These are phyloP conservation scores for Ctenicera cuprea DNA, from an alignment of 2,888 invertebrate genomes.

Conservation along the genomic window DNA sequence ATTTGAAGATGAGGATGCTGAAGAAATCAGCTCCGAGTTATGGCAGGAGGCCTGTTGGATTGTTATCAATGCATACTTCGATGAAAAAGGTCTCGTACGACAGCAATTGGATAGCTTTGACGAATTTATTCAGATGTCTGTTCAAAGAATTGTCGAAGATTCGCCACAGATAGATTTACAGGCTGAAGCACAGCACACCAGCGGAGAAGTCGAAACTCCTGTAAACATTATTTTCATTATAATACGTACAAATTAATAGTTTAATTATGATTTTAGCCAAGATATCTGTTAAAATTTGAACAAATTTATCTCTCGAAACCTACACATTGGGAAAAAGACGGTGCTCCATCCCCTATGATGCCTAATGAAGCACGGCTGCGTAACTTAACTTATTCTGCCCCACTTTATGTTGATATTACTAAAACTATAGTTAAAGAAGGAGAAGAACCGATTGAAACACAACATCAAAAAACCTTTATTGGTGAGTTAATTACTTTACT, in stretches of 20 bases:
- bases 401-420: slow-evolving; percentile 98
- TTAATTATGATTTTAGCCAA: slow-evolving; percentile 74
- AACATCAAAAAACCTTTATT: slow-evolving; percentile 85
- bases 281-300: slow-evolving; percentile 96
- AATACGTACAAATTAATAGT: no score
- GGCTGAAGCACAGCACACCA: slow-evolving; percentile 97
- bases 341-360: slow-evolving; percentile 99
- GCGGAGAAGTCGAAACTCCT: slow-evolving; percentile 93
- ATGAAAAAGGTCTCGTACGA: slow-evolving; percentile 99
- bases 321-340: slow-evolving; percentile 99
- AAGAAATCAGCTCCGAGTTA: slow-evolving; percentile 97
- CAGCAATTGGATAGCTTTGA: slow-evolving; percentile 99
- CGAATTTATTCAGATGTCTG: slow-evolving; percentile 99
- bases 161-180: slow-evolving; percentile 98
- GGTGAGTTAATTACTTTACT: slow-evolving; percentile 66
- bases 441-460: slow-evolving; percentile 90
- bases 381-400: slow-evolving; percentile 98
- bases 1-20: slow-evolving; percentile 91
- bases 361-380: slow-evolving; percentile 98
- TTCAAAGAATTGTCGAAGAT: slow-evolving; percentile 99
- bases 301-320: slow-evolving; percentile 99
- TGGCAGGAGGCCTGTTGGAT: slow-evolving; percentile 99
- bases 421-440: slow-evolving; percentile 96
- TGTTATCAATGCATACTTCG: slow-evolving; percentile 99
- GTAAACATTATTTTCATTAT: no score